Conservation (phyloP, 2,888 invertebrate genomes). For the Pediacus dermestoides region DNA sequence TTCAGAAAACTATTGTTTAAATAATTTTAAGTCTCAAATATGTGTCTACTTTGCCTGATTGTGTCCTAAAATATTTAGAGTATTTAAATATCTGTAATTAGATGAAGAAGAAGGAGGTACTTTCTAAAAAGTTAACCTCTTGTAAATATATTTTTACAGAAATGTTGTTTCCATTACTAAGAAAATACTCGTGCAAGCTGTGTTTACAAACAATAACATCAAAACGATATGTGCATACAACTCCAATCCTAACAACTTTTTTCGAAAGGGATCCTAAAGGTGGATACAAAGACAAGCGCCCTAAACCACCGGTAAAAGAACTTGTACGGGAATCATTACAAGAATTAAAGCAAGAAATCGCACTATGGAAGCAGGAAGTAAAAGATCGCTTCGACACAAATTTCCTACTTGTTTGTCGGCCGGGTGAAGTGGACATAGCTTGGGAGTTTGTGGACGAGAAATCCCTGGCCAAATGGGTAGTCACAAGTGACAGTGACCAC, state of each 20-base stretch:
- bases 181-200: too few species aligned
- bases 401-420: slow-evolving; percentile 53
- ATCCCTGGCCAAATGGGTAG: slow-evolving; percentile 66
- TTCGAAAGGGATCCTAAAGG: slow-evolving; percentile 60
- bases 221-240: slow-evolving; percentile 32
- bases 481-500: slow-evolving; percentile 77
- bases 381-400: slow-evolving; percentile 62
- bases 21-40: too few species aligned
- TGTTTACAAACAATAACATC: too few species aligned
- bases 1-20: too few species aligned
- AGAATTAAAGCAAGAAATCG: slow-evolving; percentile 64
- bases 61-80: too few species aligned
- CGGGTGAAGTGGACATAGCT: slow-evolving; percentile 69
- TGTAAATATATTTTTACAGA: too few species aligned
- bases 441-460: slow-evolving; percentile 67
- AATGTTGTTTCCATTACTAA: too few species aligned
- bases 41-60: too few species aligned
- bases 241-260: slow-evolving; percentile 46
- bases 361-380: slow-evolving; percentile 64
- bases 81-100: too few species aligned
- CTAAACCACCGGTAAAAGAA: slow-evolving; percentile 52
- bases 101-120: too few species aligned
- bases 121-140: too few species aligned
- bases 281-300: slow-evolving; percentile 52
- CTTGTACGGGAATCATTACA: slow-evolving; percentile 62